Percentiles rank a stretch among this genome's conserved stretches.
These are phyloP conservation scores for Myopa testacea DNA, from an alignment of 2,888 invertebrate genomes.

Conservation along the genomic window DNA sequence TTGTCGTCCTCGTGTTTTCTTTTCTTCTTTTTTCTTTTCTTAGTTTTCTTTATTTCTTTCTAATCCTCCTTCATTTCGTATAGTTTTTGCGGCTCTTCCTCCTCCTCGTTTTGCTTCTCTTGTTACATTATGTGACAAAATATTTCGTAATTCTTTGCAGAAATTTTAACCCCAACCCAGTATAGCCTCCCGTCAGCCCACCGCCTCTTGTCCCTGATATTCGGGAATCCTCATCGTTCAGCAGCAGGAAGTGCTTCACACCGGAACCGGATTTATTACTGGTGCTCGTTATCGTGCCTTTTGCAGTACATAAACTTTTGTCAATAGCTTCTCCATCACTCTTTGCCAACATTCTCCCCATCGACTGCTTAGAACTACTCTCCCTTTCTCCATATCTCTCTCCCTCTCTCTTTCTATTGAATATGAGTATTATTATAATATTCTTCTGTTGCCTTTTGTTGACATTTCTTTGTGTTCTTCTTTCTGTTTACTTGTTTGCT, in stretches of 20 bases:
- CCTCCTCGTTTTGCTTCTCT: not conserved
- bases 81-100: not conserved
- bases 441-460: constrained; percentile 26
- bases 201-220: not conserved
- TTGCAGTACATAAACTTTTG: constrained; percentile 67
- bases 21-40: constrained; percentile 21
- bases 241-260: constrained; percentile 36
- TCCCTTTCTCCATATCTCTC: not conserved
- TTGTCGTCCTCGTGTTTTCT: constrained; percentile 30
- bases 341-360: not conserved
- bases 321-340: not conserved
- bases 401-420: not conserved
- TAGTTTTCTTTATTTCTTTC: not conserved
- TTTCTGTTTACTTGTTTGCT: constrained; percentile 17
- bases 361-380: not conserved
- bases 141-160: constrained; percentile 41
- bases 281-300: constrained; percentile 66
- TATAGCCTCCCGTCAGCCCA: not conserved
- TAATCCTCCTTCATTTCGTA: not conserved
- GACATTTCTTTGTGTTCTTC: constrained; percentile 25
- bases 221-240: not conserved
- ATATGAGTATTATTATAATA: constrained; percentile 1
- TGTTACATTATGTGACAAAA: constrained; percentile 32
- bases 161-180: not conserved
- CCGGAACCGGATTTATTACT: constrained; percentile 63